Conservation (phyloP, 92 coral and sea anemone species). For the Porites cylindrica region DNA sequence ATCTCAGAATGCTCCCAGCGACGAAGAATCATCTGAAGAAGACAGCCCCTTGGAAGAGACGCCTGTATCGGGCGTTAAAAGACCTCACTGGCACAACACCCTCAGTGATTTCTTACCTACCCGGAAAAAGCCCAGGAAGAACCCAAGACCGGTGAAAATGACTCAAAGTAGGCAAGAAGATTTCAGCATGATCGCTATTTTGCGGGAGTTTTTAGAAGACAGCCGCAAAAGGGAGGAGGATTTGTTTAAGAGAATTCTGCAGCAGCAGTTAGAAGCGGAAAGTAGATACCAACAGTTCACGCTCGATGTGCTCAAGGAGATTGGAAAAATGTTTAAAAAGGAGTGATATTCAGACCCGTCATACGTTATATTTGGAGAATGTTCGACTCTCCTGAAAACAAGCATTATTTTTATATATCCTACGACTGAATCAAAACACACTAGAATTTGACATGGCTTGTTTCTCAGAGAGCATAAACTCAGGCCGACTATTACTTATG, state of each 20-base stretch:
- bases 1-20: constrained; percentile 9
- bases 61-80: background rate
- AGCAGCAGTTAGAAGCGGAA: constrained; percentile 88
- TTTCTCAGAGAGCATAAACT: no score
- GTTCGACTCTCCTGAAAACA: no score
- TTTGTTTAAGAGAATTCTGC: constrained; percentile 75
- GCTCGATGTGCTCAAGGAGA: constrained; percentile 83
- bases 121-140: constrained; percentile 75
- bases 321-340: constrained; percentile 77
- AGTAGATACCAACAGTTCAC: constrained; percentile 89
- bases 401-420: no score
- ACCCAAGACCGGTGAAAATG: constrained; percentile 71
- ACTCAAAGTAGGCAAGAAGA: constrained; percentile 68
- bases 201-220: constrained; percentile 89
- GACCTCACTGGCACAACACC: constrained; percentile 28
- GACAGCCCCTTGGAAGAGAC: constrained; percentile 38
- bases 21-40: constrained; percentile 53
- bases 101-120: constrained; percentile 10
- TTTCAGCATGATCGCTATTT: constrained; percentile 64
- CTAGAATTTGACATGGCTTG: no score
- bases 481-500: background rate
- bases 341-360: background rate
- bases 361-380: background rate
- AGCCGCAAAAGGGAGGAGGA: constrained; percentile 88
- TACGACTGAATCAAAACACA: no score